These are phyloP conservation scores for Actinemys pallida DNA, from an alignment of 2,113 vertebrate species.

Conservation along the genomic window DNA sequence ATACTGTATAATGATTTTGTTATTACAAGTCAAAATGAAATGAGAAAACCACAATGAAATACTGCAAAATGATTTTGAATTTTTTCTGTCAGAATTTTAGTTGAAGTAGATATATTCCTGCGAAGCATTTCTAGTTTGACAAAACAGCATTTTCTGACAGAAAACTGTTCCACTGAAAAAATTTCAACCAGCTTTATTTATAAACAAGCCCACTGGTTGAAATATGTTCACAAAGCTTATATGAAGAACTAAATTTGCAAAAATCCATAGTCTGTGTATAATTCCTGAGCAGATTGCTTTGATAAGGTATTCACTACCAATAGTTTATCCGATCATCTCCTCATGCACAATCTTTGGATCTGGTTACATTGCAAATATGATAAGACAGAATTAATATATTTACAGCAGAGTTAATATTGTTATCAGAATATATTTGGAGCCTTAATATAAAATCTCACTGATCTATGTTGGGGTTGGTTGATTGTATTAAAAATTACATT, in stretches of 20 bases:
- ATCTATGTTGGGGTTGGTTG: neutral
- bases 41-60: neutral
- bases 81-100: neutral
- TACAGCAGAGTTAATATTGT: neutral
- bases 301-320: neutral
- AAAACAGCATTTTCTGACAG: neutral
- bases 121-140: neutral
- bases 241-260: neutral
- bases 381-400: neutral
- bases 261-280: neutral
- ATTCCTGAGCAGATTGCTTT: neutral
- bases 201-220: neutral
- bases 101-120: neutral
- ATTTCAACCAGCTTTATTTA: neutral
- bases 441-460: neutral
- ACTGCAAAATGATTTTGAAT: neutral
- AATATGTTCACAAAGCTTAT: neutral
- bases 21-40: neutral
- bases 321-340: neutral
- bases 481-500: neutral
- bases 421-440: neutral
- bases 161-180: neutral
- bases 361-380: neutral
- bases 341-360: accelerated
- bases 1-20: neutral